These are phyloP conservation scores for Hemitrygon akajei DNA, from an alignment of 2,797 vertebrate species.

Conservation along the genomic window DNA sequence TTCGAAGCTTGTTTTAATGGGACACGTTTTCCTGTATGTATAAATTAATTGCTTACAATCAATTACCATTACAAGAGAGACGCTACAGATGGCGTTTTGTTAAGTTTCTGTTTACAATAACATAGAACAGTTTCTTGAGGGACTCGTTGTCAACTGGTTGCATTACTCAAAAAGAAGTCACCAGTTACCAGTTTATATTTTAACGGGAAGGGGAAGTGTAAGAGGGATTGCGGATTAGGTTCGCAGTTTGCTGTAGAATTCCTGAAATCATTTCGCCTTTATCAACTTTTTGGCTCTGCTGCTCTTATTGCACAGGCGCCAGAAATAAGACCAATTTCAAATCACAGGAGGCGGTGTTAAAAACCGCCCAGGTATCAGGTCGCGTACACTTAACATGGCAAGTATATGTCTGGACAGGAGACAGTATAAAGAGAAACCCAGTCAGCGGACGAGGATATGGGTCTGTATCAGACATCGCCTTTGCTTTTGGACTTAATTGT, in stretches of 20 bases:
- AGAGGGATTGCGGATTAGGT: background rate
- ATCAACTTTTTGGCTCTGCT: background rate
- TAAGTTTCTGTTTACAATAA: slow-evolving; percentile 32
- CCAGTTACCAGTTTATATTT: slow-evolving; percentile 18
- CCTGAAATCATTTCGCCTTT: background rate
- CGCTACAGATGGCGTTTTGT: slow-evolving; percentile 38
- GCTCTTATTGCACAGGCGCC: background rate
- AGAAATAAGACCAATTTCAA: background rate
- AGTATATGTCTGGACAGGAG: background rate
- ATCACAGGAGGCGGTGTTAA: background rate
- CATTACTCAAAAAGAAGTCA: background rate
- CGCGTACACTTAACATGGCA: background rate
- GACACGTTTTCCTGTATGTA: slow-evolving; percentile 36
- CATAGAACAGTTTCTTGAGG: slow-evolving; percentile 37
- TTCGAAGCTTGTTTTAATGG: slow-evolving; percentile 37
- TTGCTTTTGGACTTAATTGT: background rate
- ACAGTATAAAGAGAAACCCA: background rate
- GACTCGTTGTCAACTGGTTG: slow-evolving; percentile 23
- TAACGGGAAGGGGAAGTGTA: slow-evolving; percentile 7
- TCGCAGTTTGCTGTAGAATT: background rate
- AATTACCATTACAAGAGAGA: slow-evolving; percentile 36
- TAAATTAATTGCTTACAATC: slow-evolving; percentile 36
- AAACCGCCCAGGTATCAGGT: background rate
- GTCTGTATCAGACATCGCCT: background rate
- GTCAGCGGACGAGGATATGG: background rate